Conservation (phyloP, 2,888 invertebrate species). For the Dynastes hyllus region DNA sequence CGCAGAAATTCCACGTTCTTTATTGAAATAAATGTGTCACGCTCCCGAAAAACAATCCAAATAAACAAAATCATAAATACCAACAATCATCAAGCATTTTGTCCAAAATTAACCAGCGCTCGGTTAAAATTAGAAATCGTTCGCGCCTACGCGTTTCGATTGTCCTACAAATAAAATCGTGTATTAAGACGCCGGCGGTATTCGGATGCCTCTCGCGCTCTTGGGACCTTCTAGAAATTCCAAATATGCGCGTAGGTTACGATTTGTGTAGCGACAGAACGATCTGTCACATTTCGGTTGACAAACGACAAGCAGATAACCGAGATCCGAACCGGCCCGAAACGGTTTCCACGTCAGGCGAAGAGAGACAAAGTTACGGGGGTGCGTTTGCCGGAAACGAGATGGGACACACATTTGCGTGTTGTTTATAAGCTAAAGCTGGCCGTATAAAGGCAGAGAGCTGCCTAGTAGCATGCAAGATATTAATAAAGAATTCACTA, state of each 20-base stretch:
- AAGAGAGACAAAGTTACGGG: constrained; percentile 4
- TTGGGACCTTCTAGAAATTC: constrained; percentile 51
- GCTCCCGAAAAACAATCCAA: constrained; percentile 42
- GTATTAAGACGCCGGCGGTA: neutral
- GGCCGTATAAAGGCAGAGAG: constrained; percentile 37
- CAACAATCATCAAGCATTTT: constrained; percentile 36
- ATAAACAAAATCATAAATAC: constrained; percentile 51
- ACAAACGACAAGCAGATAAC: constrained; percentile 57
- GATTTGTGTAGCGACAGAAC: constrained; percentile 54
- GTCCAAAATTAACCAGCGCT: constrained; percentile 47
- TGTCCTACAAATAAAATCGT: constrained; percentile 50
- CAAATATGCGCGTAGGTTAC: constrained; percentile 59
- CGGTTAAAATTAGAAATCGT: constrained; percentile 45
- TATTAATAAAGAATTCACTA: constrained; percentile 46
- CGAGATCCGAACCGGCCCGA: constrained; percentile 37
- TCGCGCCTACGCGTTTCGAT: constrained; percentile 50
- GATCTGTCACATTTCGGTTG: constrained; percentile 56
- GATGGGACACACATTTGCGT: constrained; percentile 18
- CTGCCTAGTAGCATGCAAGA: constrained; percentile 26
- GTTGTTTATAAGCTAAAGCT: constrained; percentile 22
- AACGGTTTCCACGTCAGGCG: constrained; percentile 42
- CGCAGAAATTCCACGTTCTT: neutral
- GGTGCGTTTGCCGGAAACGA: constrained; percentile 4
- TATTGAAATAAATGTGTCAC: neutral
- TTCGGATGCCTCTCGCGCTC: neutral